A percentile compares a stretch with the other conserved stretches of the same genome.
Conservation (phyloP, 1,140 invertebrate species). For the Trigoniulus corallinus region DNA sequence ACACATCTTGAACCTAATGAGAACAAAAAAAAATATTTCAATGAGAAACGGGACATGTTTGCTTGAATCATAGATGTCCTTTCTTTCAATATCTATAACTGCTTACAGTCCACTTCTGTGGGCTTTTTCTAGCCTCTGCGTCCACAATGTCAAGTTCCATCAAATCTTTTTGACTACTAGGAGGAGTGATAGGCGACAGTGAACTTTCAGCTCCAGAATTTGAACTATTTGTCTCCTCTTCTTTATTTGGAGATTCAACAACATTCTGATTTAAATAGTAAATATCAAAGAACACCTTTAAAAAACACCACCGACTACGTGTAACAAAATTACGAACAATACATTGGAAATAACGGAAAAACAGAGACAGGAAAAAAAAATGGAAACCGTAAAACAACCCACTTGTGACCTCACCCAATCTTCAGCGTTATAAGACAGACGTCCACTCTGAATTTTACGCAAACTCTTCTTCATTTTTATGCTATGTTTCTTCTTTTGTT, state of each 20-base stretch:
- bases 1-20: constrained; percentile 31
- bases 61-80: too few relatives aligned
- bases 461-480: constrained; percentile 18
- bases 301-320: not conserved
- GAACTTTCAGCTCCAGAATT: constrained; percentile 11
- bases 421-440: constrained; percentile 16
- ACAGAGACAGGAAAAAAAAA: not conserved
- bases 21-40: not conserved
- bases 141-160: constrained; percentile 7
- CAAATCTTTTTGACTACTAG: constrained; percentile 10
- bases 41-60: not conserved
- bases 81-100: not conserved
- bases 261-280: not conserved
- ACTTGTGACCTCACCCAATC: constrained; percentile 18
- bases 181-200: constrained; percentile 12
- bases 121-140: constrained; percentile 12
- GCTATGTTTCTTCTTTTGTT: constrained; percentile 14
- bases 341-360: not conserved
- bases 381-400: not conserved
- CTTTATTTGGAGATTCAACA: constrained; percentile 4
- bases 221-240: constrained; percentile 10
- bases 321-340: not conserved
- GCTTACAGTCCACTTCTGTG: constrained; percentile 18
- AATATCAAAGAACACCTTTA: not conserved
- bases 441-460: constrained; percentile 17